Base-by-base conservation (phyloP, 2,797 vertebrate species). In the Sphaeramia orbicularis region DNA sequence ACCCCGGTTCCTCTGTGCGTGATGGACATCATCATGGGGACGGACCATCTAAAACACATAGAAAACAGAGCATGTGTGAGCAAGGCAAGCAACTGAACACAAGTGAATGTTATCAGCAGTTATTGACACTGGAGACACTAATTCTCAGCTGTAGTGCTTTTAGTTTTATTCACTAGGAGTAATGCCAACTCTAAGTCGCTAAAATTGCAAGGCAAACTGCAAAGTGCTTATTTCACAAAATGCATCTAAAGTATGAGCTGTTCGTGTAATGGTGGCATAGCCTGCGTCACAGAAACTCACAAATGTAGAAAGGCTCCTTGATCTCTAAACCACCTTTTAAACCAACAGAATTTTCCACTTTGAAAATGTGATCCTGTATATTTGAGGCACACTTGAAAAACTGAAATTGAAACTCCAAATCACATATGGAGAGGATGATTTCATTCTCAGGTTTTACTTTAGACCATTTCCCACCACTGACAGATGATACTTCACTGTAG, bases 21-120 rank as follows among this genome's bases (percentile, higher is more conserved):
- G 87, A 96, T 91, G 58, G 96, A 99, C 96, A 98, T 96, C 66
- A 83, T 14, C 97, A 99, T 99, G 56, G 97, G 96, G 71, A 98
- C 83, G 1, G 96, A 94, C 97, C 97, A 99, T 18, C 97, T 98
- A 91, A 14, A 91, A 90, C 14, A 78, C 72, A 86, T 71, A 69
- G 0, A 7, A 3, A 18, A 67, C 0, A 9, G 30, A 16, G 13
- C 7, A 13, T 7, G 16, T 66, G 35, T 42, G 15, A 9, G 14
- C 47, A 4, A 18, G 37, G 11, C 19, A 21, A 2, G 32, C 0
- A 21, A 4, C 15, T 0, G 54, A 15, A 12, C 50, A 30, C 4
- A 21, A 4, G 21, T 24, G 9, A 16, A 47, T 19, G 4, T 0
- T 1, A 8, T 10, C 2, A 15, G 38, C 36, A 30, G 13, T 48